Evolutionary conservation across 2,113 vertebrate genomes (phyloP).

Genomic region (Aix galericulata): DNA sequence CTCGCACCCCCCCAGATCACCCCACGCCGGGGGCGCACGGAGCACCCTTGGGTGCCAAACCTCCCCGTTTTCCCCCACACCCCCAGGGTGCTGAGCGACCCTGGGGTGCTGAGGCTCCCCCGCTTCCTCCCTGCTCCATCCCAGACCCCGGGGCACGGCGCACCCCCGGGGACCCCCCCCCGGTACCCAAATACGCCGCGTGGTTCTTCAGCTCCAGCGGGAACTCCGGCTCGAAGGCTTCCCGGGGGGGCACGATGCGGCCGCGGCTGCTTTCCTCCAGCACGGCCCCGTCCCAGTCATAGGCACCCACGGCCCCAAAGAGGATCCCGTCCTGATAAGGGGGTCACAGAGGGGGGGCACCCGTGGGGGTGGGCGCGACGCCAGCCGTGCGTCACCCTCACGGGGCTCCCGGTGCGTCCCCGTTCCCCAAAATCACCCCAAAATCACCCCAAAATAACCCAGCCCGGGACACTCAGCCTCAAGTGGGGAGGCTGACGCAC

Average conservation of each 20-base stretch:
- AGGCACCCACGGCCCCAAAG: constrained; percentile 94
- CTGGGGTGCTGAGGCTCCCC: accelerated
- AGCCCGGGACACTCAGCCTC: not conserved
- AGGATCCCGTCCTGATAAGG: constrained; percentile 87
- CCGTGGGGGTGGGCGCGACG: no score
- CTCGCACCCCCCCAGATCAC: no score
- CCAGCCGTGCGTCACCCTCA: no score
- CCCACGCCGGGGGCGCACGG: no score
- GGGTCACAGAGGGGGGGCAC: no score
- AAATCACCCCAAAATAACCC: accelerated
- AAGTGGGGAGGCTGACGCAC: not conserved
- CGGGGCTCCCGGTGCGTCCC: not conserved
- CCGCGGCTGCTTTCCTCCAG: constrained; percentile 81
- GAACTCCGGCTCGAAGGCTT: constrained; percentile 88
- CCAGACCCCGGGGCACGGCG: not conserved
- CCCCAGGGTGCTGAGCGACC: accelerated
- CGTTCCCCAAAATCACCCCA: not conserved
- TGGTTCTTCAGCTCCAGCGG: constrained; percentile 90
- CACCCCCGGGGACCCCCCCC: accelerated
- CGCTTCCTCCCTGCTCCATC: not conserved
- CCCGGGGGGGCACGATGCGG: constrained; percentile 75
- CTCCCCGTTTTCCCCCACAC: not conserved
- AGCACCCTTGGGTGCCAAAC: not conserved
- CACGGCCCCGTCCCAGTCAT: constrained; percentile 92
- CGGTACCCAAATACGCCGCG: constrained; percentile 89